phyloP scores from a whole-genome alignment of 1,140 invertebrate genomes.

The Oscheius sp. region DNA sequence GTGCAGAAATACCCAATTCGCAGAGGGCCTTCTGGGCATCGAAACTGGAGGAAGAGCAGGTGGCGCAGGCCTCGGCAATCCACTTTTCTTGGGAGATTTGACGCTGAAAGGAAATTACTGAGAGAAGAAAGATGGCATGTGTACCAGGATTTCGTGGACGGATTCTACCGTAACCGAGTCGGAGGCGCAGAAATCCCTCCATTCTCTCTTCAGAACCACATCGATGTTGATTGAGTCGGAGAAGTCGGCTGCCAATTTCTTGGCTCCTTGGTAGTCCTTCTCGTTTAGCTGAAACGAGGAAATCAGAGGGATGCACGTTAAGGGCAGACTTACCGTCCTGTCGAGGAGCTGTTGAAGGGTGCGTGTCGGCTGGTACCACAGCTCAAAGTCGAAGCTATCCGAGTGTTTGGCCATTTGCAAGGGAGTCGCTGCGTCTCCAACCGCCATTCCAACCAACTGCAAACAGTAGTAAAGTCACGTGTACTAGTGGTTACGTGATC shows the following conservation, averaged over 20 bases:
- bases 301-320: background rate
- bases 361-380: slow-evolving; percentile 13
- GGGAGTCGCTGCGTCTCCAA: slow-evolving; percentile 9
- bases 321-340: slow-evolving; percentile 6
- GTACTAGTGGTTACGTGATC: too few relatives aligned
- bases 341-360: slow-evolving; percentile 19
- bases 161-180: slow-evolving; percentile 16
- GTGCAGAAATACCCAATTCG: slow-evolving; percentile 12
- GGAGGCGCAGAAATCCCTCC: background rate
- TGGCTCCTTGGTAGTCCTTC: slow-evolving; percentile 14
- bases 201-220: slow-evolving; percentile 20
- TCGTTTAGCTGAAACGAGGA: slow-evolving; percentile 8
- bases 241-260: slow-evolving; percentile 10
- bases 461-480: too few relatives aligned
- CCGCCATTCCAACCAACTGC: slow-evolving; percentile 23
- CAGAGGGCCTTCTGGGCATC: slow-evolving; percentile 9
- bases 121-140: background rate
- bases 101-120: background rate
- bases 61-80: slow-evolving; percentile 9
- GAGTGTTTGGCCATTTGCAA: slow-evolving; percentile 16
- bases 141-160: slow-evolving; percentile 2
- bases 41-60: slow-evolving; percentile 1
- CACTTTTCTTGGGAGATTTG: slow-evolving; percentile 3
- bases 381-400: slow-evolving; percentile 7
- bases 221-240: slow-evolving; percentile 22